phyloP scores from a whole-genome alignment of 2,888 invertebrate genomes.

The Erebia ligea region DNA sequence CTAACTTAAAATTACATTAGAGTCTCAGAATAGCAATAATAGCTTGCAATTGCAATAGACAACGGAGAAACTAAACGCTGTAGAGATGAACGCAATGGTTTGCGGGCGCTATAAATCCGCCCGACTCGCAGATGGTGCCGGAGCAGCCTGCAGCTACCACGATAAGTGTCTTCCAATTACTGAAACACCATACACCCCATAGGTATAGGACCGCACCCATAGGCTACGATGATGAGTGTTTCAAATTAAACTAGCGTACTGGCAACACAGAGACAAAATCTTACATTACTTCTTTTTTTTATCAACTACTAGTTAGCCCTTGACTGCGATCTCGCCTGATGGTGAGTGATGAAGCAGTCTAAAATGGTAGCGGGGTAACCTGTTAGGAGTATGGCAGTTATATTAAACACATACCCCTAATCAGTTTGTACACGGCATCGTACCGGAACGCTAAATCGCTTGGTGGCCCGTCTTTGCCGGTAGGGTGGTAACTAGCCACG shows the following conservation, averaged over 20 bases:
- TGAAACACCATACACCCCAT: conserved; percentile 55
- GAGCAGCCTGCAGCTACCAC: conserved; percentile 69
- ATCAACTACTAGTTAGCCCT: too few relatives aligned
- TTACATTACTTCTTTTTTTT: too few relatives aligned
- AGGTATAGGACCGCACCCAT: conserved; percentile 46
- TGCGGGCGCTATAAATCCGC: conserved; percentile 71
- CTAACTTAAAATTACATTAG: not conserved
- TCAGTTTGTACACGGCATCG: too few relatives aligned
- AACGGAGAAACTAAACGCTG: not conserved
- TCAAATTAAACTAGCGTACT: not conserved
- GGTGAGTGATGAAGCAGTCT: too few relatives aligned
- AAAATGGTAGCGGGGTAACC: too few relatives aligned
- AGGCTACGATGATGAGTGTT: conserved; percentile 47
- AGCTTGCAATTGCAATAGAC: conserved; percentile 3
- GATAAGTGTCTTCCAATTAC: conserved; percentile 78
- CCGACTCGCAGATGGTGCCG: conserved; percentile 56
- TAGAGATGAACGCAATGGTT: conserved; percentile 68
- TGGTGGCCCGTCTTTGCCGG: too few relatives aligned
- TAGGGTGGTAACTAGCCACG: too few relatives aligned
- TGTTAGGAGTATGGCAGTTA: too few relatives aligned
- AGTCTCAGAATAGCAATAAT: not conserved
- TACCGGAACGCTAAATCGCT: too few relatives aligned
- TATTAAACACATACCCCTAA: too few relatives aligned
- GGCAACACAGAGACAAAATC: not conserved
- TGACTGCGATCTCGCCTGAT: too few relatives aligned